phyloP scores from a whole-genome alignment of 2,888 invertebrate genomes.

The Embidobia sp. region DNA sequence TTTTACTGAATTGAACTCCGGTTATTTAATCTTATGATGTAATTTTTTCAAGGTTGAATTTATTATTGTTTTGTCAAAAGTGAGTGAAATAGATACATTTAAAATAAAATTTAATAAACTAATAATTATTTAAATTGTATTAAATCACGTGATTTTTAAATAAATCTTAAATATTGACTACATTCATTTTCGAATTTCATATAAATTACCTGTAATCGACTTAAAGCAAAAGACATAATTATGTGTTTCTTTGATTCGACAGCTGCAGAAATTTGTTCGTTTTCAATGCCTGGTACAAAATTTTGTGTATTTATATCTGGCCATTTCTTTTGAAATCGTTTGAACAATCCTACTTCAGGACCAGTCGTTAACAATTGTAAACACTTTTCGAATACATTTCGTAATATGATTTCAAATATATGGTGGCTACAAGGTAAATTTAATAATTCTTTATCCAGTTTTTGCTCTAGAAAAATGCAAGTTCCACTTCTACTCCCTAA shows the following conservation, averaged over 20 bases:
- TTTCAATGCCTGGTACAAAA: neutral
- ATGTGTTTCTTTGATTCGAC: neutral
- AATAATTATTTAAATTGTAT: too few species aligned
- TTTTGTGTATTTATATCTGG: neutral
- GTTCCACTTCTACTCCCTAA: conserved; percentile 13
- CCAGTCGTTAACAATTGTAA: neutral
- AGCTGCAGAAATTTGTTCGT: neutral
- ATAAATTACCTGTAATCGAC: conserved; percentile 13
- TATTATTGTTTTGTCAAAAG: too few species aligned
- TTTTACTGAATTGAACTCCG: too few species aligned
- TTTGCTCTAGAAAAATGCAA: neutral
- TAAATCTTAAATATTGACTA: too few species aligned
- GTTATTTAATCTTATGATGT: too few species aligned
- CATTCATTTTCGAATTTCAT: too few species aligned
- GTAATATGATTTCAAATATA: neutral
- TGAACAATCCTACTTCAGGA: neutral
- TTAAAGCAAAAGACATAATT: neutral
- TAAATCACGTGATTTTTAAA: too few species aligned
- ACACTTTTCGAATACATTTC: conserved; percentile 7
- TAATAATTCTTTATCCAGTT: conserved; percentile 8
- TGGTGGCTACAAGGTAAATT: conserved; percentile 13
- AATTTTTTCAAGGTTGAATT: too few species aligned
- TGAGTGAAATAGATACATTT: too few species aligned
- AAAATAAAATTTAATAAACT: too few species aligned
- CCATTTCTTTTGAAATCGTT: neutral